Evolutionary conservation across 2,113 vertebrate genomes (phyloP).

Genomic region (Colistium nudipinnis): DNA sequence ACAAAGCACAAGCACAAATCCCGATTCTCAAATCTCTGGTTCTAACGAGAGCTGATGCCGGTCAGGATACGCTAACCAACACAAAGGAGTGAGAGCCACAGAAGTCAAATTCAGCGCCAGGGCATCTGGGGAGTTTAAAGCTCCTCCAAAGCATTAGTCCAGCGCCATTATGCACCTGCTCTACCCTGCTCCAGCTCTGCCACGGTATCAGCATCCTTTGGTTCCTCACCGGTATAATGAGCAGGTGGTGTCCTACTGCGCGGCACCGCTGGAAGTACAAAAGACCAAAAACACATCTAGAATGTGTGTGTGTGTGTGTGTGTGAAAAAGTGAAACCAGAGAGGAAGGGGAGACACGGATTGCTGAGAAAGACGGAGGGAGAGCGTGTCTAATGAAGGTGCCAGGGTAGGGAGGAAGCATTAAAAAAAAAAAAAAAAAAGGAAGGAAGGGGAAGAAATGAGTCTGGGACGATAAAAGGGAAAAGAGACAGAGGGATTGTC

Average conservation of each 20-base stretch:
- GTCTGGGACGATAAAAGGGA: constrained; percentile 48
- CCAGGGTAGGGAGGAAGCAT: constrained; percentile 40
- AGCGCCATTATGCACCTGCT: constrained; percentile 14
- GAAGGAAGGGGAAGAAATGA: constrained; percentile 47
- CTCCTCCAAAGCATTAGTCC: not conserved
- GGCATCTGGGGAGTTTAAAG: not conserved
- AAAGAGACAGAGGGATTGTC: constrained; percentile 43
- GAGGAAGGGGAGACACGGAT: constrained; percentile 30
- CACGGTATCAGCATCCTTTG: constrained; percentile 28
- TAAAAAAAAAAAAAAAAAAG: constrained; percentile 32
- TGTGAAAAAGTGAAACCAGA: constrained; percentile 39
- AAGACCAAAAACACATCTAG: constrained; percentile 44
- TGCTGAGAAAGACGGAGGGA: constrained; percentile 25
- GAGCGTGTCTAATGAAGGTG: constrained; percentile 53
- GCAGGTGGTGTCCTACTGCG: constrained; percentile 49
- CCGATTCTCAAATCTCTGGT: not conserved
- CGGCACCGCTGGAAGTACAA: constrained; percentile 32
- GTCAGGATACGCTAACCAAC: not conserved
- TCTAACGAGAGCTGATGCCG: not conserved
- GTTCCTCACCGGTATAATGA: constrained; percentile 52
- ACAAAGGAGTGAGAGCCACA: not conserved
- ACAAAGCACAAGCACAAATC: not conserved
- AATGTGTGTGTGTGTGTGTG: constrained; percentile 23
- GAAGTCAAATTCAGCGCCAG: not conserved
- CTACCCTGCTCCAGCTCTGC: not conserved